These are phyloP conservation scores for Lutraria rhynchaena DNA, from an alignment of 1,140 invertebrate genomes.

Conservation along the genomic window DNA sequence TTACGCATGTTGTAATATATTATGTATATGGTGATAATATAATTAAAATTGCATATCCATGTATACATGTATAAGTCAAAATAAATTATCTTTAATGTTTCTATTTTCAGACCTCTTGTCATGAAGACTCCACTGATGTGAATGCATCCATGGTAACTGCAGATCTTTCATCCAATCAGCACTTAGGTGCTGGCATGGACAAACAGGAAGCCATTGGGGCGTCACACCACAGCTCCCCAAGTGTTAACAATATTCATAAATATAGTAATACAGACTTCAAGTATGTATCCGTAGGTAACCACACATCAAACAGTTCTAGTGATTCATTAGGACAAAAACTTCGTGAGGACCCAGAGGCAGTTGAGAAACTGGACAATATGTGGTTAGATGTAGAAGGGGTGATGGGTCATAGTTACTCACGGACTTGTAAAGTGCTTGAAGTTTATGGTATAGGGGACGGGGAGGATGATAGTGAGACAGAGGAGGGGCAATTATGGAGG, in stretches of 20 bases:
- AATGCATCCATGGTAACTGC: slow-evolving; percentile 64
- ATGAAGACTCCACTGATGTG: slow-evolving; percentile 61
- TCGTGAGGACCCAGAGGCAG: slow-evolving; percentile 16
- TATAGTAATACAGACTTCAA: slow-evolving; percentile 32
- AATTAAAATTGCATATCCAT: no score
- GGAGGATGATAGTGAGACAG: slow-evolving; percentile 67
- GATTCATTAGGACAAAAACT: slow-evolving; percentile 17
- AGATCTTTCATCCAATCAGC: slow-evolving; percentile 65
- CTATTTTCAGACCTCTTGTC: slow-evolving; percentile 70
- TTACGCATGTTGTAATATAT: no score
- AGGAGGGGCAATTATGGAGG: slow-evolving; percentile 73
- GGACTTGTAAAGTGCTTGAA: slow-evolving; percentile 65
- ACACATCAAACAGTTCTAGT: background rate
- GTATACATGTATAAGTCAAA: no score
- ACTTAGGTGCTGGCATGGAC: slow-evolving; percentile 46
- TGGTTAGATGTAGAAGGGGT: slow-evolving; percentile 68
- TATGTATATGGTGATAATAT: no score
- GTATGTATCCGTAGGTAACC: slow-evolving; percentile 32
- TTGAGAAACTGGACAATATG: slow-evolving; percentile 40
- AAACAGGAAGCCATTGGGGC: slow-evolving; percentile 57
- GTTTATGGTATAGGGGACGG: slow-evolving; percentile 71
- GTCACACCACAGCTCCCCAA: slow-evolving; percentile 14
- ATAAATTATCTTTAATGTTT: no score
- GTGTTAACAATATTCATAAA: slow-evolving; percentile 33
- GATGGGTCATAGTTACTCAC: slow-evolving; percentile 62